Base-by-base conservation (phyloP, 2,113 vertebrate genomes). In the Scortum barcoo region DNA sequence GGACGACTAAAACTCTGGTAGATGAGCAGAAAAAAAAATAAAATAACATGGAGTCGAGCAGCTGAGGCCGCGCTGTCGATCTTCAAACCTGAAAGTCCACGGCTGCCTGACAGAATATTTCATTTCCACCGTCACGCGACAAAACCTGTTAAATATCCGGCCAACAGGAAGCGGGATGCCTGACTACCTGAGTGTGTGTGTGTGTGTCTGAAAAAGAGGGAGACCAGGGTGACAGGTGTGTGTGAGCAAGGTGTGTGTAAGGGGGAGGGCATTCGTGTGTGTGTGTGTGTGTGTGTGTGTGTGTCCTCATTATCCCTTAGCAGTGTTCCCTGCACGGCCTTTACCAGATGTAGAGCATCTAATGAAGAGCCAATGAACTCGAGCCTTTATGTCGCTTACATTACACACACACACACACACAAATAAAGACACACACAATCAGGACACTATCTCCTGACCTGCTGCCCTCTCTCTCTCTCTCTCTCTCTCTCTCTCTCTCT, bases 351-450 rank as follows among this genome's bases (percentile, higher is more conserved):
- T 76, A 30, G 57, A 85, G 72, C 72, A 61, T 65, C 40, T 89
- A 87, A 89, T 85, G 84, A 86, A 81, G 74, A 81, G 75, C 69
- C 71, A 65, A 77, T 86, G 77, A 80, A 80, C 81, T 30, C 53
- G 17, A 81, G 40, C 48, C 17, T 69, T 50, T 57, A 24, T 7
- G 3, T 28, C 38, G 5, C 3, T n/a, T n/a, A n/a, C n/a, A n/a
- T n/a, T n/a, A 9, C n/a, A 13, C 46, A 63, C 48, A 33, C 46
- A 66, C n/a, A 54, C 28, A 51, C 58, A 51, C n/a, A n/a, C n/a
- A n/a, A n/a, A n/a, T n/a, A n/a, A n/a, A n/a, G n/a, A n/a, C n/a
- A 19, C 72, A 58, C 54, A 50, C 22, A 50, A 33, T 66, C 54
- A 81, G 77, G 53, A 80, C 72, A 68, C 44, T 28, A 54, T 76